Percentiles rank a stretch among this genome's conserved stretches.
These are phyloP conservation scores for Lomographa bimaculata DNA, from an alignment of 2,888 invertebrate species.

Conservation along the genomic window DNA sequence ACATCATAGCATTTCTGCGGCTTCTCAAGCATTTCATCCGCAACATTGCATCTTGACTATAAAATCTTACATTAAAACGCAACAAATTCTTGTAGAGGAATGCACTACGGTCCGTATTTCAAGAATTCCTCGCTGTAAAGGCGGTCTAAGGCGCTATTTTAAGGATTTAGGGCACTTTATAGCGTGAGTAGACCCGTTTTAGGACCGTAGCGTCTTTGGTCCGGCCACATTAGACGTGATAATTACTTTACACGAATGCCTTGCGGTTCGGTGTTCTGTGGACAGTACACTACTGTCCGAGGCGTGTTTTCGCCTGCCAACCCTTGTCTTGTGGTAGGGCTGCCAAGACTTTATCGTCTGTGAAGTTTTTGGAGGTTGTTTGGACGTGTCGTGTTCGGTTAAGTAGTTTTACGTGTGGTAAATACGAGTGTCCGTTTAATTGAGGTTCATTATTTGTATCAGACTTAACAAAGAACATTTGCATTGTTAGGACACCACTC, in stretches of 20 bases:
- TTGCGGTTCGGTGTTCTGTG: conserved; percentile 46
- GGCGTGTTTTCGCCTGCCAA: conserved; percentile 43
- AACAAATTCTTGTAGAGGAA: conserved; percentile 58
- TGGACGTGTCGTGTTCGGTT: conserved; percentile 23
- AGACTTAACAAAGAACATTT: no score
- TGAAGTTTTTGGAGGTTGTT: conserved; percentile 31
- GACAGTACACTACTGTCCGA: conserved; percentile 41
- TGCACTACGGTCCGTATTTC: conserved; percentile 51
- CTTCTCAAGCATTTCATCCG: conserved; percentile 25
- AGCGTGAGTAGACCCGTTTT: conserved; percentile 24
- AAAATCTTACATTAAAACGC: conserved; percentile 68
- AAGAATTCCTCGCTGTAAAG: conserved; percentile 55
- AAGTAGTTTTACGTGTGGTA: conserved; percentile 18
- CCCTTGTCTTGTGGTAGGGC: conserved; percentile 44
- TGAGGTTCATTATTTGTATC: no score
- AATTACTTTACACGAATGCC: conserved; percentile 76
- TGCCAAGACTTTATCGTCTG: conserved; percentile 36
- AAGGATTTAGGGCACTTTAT: conserved; percentile 22
- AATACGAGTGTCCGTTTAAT: conserved; percentile 1
- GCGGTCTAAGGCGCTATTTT: conserved; percentile 38
- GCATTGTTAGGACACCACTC: no score
- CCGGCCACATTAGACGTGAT: conserved; percentile 67
- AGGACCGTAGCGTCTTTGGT: conserved; percentile 46
- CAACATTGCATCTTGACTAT: conserved; percentile 47
- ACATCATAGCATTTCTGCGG: conserved; percentile 7